Conservation (phyloP, 2,113 vertebrate species). For the Pterocles orientalis region DNA sequence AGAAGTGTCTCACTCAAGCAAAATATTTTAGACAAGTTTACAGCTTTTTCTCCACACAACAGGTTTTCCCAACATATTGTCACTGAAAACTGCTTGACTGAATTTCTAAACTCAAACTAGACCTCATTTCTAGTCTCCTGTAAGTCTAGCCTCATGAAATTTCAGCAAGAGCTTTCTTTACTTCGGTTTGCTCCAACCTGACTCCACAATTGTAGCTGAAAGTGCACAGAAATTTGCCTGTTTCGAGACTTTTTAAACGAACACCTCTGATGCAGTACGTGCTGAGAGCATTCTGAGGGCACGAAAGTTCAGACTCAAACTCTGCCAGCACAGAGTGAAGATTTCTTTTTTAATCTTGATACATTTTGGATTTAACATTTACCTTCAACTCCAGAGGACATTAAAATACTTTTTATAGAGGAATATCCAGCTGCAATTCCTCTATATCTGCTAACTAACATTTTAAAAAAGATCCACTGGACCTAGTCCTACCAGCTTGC, state of each 20-base stretch:
- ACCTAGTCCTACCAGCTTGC: neutral
- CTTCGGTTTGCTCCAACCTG: neutral
- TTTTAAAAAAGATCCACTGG: neutral
- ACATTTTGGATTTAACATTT: neutral
- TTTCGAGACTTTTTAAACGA: neutral
- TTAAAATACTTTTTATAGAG: neutral
- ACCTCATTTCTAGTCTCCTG: neutral
- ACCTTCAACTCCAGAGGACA: neutral
- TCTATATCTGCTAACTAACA: neutral
- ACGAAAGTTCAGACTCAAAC: neutral
- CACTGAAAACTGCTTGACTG: neutral
- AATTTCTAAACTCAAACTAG: neutral
- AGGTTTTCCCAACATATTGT: neutral
- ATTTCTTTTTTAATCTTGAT: neutral
- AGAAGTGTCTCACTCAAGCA: neutral
- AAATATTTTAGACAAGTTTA: neutral
- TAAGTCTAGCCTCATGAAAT: neutral
- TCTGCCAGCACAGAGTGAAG: neutral
- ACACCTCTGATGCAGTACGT: fast-evolving
- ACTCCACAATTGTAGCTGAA: neutral
- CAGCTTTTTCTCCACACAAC: neutral
- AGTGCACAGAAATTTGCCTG: neutral
- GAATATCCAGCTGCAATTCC: neutral
- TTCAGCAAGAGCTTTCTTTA: neutral
- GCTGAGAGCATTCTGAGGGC: neutral